Conservation (phyloP, 2,888 invertebrate genomes). For the Caenorhabditis sp. region DNA sequence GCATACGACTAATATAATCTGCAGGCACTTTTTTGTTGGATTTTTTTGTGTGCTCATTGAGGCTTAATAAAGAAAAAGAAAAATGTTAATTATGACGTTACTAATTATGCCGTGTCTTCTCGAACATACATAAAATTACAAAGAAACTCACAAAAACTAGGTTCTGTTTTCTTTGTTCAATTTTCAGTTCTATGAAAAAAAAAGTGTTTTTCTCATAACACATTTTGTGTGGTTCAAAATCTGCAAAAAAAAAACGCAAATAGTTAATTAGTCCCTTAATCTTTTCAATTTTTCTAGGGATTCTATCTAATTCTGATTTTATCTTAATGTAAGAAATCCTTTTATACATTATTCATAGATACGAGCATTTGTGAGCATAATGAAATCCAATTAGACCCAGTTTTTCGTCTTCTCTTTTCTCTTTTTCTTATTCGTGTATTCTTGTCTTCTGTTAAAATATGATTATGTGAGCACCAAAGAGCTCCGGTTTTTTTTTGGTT, state of each 20-base stretch:
- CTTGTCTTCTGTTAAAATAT: conserved; percentile 14
- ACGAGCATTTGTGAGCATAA: conserved; percentile 21
- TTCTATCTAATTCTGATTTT: not conserved
- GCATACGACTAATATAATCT: not conserved
- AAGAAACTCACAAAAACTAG: not conserved
- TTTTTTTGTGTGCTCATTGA: not conserved
- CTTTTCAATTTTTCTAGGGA: not conserved
- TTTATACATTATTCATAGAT: not conserved
- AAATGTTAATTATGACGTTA: not conserved
- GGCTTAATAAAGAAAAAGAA: not conserved
- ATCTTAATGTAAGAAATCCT: not conserved
- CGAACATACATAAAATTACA: not conserved
- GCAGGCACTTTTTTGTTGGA: not conserved
- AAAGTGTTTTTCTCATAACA: not conserved
- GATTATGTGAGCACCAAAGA: conserved; percentile 19
- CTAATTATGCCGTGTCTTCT: not conserved
- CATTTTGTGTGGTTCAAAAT: too few relatives aligned
- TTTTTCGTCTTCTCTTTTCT: conserved; percentile 11
- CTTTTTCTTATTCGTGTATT: conserved; percentile 7
- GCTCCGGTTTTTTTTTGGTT: not conserved
- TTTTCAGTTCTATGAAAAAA: not conserved
- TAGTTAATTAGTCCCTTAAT: not conserved
- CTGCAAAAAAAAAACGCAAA: too few relatives aligned
- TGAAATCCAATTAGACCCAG: conserved; percentile 26
- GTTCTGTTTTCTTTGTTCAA: too few relatives aligned